Evolutionary conservation across 1,140 invertebrate species (phyloP), one percentile per base, ranked within the genome.

Genomic region (Hydropsyche tenuis): DNA sequence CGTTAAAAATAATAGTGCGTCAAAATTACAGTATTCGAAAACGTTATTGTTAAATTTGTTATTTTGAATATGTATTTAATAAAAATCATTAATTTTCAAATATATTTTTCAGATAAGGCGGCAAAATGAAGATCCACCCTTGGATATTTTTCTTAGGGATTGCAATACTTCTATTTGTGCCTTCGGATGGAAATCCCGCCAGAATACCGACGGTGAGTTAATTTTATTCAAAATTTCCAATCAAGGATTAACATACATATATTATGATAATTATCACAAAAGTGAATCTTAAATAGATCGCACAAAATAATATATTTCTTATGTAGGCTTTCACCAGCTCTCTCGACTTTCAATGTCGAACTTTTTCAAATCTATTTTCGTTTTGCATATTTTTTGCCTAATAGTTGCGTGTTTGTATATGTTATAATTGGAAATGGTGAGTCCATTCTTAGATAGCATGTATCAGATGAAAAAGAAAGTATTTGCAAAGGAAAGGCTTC

Each of bases 111-210:
- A 66, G 64, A 45, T 66, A 63, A 23, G 23, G 63, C 9, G 42
- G 18, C 69, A 73, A 46, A 48, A 73, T 73, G 71, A 73, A 73
- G 62, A 18, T 65, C 48, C 56, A 62, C 25, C 69, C 53, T 14
- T 65, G 71, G 71, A 65, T 48, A 18, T 25, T 73, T 51, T 72
- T 64, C 11, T 9, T 65, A 7, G 62, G 62, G 25, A 16, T 53
- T 64, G 62, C 43, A 16, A 23, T 60, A 18, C 62, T 73, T 60
- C 16, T 65, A 23, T 37, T 73, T 16, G 62, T 43, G 25, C 62
- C 62, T 16, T 22, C 20, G 53, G 16, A 64, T 42, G 56, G 62
- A 27, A 22, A 64, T 53, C 16, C 46, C 5, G 66, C 66, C 18
- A 69, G 66, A 22, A 69, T 69, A 25, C 53, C 53, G 23, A 56